Evolutionary conservation across 2,113 vertebrate genomes (phyloP).

Genomic region (Oreochromis aureus): DNA sequence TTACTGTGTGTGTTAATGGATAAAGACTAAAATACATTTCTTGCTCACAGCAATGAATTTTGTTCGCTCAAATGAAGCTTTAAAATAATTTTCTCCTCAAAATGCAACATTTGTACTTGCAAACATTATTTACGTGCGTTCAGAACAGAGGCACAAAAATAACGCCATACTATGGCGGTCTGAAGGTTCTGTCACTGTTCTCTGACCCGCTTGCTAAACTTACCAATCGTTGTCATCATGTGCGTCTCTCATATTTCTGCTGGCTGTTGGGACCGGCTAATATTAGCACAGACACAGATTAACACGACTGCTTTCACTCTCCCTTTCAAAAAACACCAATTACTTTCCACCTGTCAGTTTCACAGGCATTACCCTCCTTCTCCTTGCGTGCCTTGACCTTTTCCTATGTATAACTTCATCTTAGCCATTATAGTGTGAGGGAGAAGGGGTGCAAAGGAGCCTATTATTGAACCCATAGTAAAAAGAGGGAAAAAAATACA

Average conservation of each 20-base stretch:
- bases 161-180: not conserved
- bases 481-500: not conserved
- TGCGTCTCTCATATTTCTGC: constrained; percentile 64
- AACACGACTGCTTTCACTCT: constrained; percentile 6
- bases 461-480: not conserved
- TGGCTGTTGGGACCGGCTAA: constrained; percentile 36
- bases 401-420: not conserved
- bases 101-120: not conserved
- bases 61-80: not conserved
- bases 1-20: not conserved
- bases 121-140: not conserved
- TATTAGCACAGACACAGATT: constrained; percentile 62
- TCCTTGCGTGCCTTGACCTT: not conserved
- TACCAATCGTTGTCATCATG: constrained; percentile 28
- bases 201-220: constrained; percentile 48
- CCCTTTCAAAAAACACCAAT: not conserved
- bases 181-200: constrained; percentile 9
- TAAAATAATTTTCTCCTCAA: not conserved
- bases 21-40: not conserved
- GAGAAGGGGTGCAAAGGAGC: not conserved
- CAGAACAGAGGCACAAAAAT: not conserved
- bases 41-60: not conserved
- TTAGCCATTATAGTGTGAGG: not conserved
- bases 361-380: not conserved
- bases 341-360: not conserved